Evolutionary conservation across 2,888 invertebrate species (phyloP), one percentile per base, ranked within the genome.

Genomic region (Dasysyrphus albostriatus): DNA sequence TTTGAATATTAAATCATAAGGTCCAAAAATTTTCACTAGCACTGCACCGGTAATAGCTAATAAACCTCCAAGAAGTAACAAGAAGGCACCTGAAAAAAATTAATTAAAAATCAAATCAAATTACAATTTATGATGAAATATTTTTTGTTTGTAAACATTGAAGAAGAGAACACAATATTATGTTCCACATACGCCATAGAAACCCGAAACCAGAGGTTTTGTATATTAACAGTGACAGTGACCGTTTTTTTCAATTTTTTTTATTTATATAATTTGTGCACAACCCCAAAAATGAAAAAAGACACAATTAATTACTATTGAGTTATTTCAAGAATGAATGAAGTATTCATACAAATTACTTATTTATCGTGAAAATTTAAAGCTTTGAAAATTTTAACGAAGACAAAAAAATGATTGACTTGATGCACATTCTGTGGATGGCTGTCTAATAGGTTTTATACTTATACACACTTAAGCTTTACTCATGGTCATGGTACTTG

Each of bases 1-100:
- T 92, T 94, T 95, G 90, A 96, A 97, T 67, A 97, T 93, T 77
- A 95, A 92, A 88, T 96, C 95, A 91, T 97, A 97, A 0, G 97
- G 97, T 88, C 95, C 94, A 42, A 95, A 91, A 47, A 96, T 93
- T 76, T 95, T 91, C 8, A 96, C 94, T 88, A 96, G 93, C 84
- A 95, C 94, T n/a, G 96, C 96, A 10, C 94, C 92, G 39, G 94
- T 92, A 39, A 97, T 91, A 0, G 95, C 94, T 89, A 95, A 91
- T 89, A 96, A 93, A 0, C 97, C 96, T 82, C 96, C 92, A 90
- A 95, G 93, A 90, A 96, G 94, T 88, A 96, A 93, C 58, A 95
- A 93, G 90, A 96, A 95, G 47, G 96, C 94, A 93, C 96, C 97
- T 97, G 94, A 3, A 95, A 88, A 51, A 80, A 88, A 88, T 88